Conservation (phyloP, 2,797 vertebrate genomes). For the Ctenochaetus hawaiiensis region DNA sequence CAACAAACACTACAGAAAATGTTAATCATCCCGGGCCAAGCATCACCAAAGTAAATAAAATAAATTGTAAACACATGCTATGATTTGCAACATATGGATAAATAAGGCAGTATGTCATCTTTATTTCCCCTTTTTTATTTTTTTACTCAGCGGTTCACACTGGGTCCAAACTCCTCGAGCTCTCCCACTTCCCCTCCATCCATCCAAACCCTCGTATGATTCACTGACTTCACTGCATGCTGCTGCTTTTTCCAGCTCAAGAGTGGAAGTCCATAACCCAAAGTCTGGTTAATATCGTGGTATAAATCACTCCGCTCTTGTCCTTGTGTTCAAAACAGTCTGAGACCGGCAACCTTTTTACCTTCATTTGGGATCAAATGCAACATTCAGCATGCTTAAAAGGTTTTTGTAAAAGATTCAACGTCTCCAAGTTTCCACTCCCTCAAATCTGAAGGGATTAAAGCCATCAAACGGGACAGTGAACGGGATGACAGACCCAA, state of each 20-base stretch:
- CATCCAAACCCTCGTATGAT: conserved; percentile 53
- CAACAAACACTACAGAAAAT: conserved; percentile 83
- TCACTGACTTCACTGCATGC: conserved; percentile 64
- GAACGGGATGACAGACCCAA: conserved; percentile 42
- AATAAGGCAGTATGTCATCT: conserved; percentile 78
- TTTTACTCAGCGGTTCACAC: conserved; percentile 73
- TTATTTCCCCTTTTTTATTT: conserved; percentile 47
- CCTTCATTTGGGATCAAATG: conserved; percentile 53
- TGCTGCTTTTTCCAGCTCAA: conserved; percentile 68
- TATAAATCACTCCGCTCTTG: conserved; percentile 64
- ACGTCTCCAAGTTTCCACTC: conserved; percentile 56
- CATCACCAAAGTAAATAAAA: conserved; percentile 84
- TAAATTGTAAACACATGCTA: conserved; percentile 83
- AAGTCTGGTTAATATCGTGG: conserved; percentile 34
- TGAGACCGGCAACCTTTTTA: conserved; percentile 61
- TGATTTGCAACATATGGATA: conserved; percentile 81
- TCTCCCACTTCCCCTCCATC: conserved; percentile 40
- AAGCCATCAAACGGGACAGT: conserved; percentile 19
- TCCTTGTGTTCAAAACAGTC: conserved; percentile 33
- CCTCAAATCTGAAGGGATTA: conserved; percentile 31
- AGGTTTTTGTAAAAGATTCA: conserved; percentile 33
- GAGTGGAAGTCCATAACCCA: conserved; percentile 57
- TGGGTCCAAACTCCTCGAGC: conserved; percentile 61
- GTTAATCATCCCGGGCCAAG: conserved; percentile 75
- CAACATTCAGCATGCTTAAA: conserved; percentile 23